Evolutionary conservation across 2,888 invertebrate genomes (phyloP), one percentile per base, ranked within the genome.

Genomic region (Hartigia nigra): DNA sequence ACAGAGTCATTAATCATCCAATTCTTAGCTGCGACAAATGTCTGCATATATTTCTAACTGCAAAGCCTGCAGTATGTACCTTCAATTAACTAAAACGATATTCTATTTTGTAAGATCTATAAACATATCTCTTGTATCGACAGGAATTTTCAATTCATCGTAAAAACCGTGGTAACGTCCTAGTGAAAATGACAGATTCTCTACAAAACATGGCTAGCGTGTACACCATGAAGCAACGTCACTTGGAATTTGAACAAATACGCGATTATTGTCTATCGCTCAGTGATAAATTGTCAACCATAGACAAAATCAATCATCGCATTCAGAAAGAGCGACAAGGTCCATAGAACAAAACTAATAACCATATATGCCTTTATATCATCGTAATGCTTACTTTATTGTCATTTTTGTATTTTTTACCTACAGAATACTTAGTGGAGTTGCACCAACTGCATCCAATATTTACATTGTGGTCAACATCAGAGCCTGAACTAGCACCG

Each of bases 1-100:
- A 93, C 79, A 92, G 95, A 82, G 90, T 95, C 12, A 93, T 94
- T n/a, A 93, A 94, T 85, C 95, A 95, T 91, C 95, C 95, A 1
- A 95, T 95, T 78, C 91, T 95, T 74, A 95, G 95, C 81, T 95
- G 94, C 86, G 94, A 95, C 87, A 93, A 94, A 85, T 93, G 93
- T 90, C 92, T 95, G 78, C 93, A 94, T 83, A 91, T 94, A 75
- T 96, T 96, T 89, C 92, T 96, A 74, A 95, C 95, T 37, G 93
- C 94, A 1, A 94, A 94, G 89, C 94, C 94, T 81, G 92, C 94
- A 74, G 95, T 94, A 91, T 91, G 92, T 92, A 74, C 9, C 23
- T 23, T 55, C 5, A 55, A 23, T 55, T 23, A 55, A 23, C 23
- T 39, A 23, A 39, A 14, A 55, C 23, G 23, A 23, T 39, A 39